Base-by-base conservation (phyloP, 23 tunicate genomes). In the Trididemnum clinides region DNA sequence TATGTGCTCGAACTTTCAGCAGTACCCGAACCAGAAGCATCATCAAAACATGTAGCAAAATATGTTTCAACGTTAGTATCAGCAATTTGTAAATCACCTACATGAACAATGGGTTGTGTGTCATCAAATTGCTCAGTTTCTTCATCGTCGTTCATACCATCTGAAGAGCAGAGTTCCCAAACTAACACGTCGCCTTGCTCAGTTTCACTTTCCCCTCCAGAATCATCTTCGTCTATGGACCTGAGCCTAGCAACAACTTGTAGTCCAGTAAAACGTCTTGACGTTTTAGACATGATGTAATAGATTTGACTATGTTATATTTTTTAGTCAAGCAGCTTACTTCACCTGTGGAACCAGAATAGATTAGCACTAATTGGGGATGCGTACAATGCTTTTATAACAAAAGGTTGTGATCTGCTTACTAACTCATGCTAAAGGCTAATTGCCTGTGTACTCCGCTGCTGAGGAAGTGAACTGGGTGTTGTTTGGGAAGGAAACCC, bases 141-240 rank as follows among this genome's bases (percentile, higher is more conserved):
- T 74, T 74, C 80, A 38, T 74, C 58, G 57, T 74, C 32, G 80
- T 37, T 44, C 57, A 74, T 74, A 22, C 38, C 80, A 74, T 74
- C 80, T 74, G 58, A 74, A 57, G 57, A 74, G 57, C 80, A 74
- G 22, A 74, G 58, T 74, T 74, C 80, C 80, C 28, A 74, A 38
- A 36, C 80, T 10, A 74, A 37, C 80, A 18, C 27, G 57, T 74
- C 58, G 57, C 80, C 57, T 74, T 74, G 6, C 21, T 74, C 57
- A 74, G 4, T 39, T 74, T 44, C 57, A 38, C 80, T 74, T 38
- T 74, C 80, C 80, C 57, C 80, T 74, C 80, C 80, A 74, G 80
- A 74, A 74, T 74, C 57, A 35, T 74, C 58, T 25, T 74, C 57
- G 38, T 25, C 80, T 74, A 37, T 74, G 57, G 80, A 74, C 30